Conservation (phyloP, 1,140 invertebrate genomes). For the Dreissena rostriformis region DNA sequence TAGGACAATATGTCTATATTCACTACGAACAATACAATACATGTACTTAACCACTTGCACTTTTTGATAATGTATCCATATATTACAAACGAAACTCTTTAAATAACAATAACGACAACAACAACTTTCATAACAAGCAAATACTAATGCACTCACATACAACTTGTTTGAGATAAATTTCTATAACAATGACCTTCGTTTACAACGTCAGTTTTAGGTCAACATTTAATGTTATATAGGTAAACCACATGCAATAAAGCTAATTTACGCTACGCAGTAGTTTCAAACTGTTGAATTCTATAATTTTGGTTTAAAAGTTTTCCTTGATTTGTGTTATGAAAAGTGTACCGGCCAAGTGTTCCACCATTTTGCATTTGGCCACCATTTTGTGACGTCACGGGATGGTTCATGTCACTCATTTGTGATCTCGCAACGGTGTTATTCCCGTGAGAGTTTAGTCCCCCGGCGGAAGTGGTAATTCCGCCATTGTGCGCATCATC, state of each 20-base stretch:
- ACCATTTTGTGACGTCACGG: constrained; percentile 50
- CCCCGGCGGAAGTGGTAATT: constrained; percentile 50
- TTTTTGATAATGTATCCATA: too few species aligned
- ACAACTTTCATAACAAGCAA: too few species aligned
- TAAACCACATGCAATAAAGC: not conserved
- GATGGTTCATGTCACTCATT: constrained; percentile 17
- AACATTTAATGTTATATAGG: too few species aligned
- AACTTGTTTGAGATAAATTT: too few species aligned
- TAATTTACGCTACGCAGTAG: constrained; percentile 58
- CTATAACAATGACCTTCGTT: too few species aligned
- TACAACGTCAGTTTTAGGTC: too few species aligned
- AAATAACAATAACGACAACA: too few species aligned
- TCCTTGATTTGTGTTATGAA: constrained; percentile 54
- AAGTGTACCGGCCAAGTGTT: constrained; percentile 44
- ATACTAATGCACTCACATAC: too few species aligned
- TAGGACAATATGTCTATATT: too few species aligned
- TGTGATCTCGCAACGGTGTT: constrained; percentile 42
- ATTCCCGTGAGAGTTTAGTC: constrained; percentile 46
- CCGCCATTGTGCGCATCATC: constrained; percentile 50
- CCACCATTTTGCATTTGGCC: constrained; percentile 50
- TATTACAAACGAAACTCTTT: too few species aligned
- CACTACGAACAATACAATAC: too few species aligned
- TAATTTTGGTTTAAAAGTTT: constrained; percentile 67
- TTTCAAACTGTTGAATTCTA: constrained; percentile 69
- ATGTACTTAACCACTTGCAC: too few species aligned